phyloP scores from a whole-genome alignment of 1,140 invertebrate species.

The Drosophila subpulchrella region DNA sequence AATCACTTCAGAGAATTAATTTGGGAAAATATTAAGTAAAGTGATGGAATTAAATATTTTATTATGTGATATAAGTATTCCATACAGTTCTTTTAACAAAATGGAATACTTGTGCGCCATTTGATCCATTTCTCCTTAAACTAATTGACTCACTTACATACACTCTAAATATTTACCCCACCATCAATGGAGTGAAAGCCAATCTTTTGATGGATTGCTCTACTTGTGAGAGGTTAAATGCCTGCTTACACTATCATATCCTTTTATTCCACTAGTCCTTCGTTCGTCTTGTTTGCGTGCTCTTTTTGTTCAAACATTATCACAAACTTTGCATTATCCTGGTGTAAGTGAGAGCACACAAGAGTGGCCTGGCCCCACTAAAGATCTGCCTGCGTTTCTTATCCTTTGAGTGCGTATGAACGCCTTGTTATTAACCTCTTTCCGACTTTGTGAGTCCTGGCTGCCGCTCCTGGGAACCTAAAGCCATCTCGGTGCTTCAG shows the following conservation, averaged over 20 bases:
- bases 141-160: conserved; percentile 7
- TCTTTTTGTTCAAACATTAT: conserved; percentile 48
- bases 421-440: conserved; percentile 64
- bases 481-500: conserved; percentile 37
- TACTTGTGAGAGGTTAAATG: conserved; percentile 43
- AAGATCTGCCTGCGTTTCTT: conserved; percentile 4
- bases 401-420: conserved; percentile 17
- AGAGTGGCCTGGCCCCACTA: conserved; percentile 8
- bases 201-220: conserved; percentile 45
- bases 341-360: conserved; percentile 28
- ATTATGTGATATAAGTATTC: neutral
- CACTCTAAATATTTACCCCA: conserved; percentile 32
- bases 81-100: neutral
- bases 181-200: conserved; percentile 29
- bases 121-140: conserved; percentile 4
- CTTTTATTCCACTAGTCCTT: conserved; percentile 26
- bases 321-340: conserved; percentile 51
- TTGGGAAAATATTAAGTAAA: too few species aligned
- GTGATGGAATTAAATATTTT: neutral
- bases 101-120: neutral
- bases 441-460: conserved; percentile 27
- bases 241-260: conserved; percentile 36
- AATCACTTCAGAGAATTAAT: too few species aligned
- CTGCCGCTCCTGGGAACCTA: conserved; percentile 43
- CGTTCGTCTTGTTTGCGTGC: conserved; percentile 23